Base-by-base conservation (phyloP, 1,140 invertebrate genomes). In the Lerema accius region DNA sequence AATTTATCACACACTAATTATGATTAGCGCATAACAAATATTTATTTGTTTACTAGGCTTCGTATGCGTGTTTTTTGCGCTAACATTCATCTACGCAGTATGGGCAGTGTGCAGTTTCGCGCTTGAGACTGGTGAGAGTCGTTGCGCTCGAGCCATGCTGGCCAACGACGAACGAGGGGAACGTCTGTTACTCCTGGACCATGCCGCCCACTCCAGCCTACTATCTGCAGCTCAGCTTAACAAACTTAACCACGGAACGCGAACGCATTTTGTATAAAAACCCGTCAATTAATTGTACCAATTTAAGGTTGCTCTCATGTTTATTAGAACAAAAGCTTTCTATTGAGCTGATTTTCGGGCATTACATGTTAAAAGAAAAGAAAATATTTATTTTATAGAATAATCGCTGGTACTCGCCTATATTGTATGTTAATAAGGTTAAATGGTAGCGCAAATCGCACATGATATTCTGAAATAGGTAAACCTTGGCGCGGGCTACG, bases 21-120 rank as follows among this genome's bases (percentile, higher is more conserved):
- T n/a, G n/a, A n/a, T n/a, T n/a, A n/a, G n/a, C n/a, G n/a, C n/a
- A n/a, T n/a, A n/a, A n/a, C n/a, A n/a, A n/a, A n/a, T n/a, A n/a
- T n/a, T n/a, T 43, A 37, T 56, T 58, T 39, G 14, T 55, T 23
- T 79, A 81, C 17, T 77, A 89, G 86, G 84, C 74, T 78, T 88
- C 43, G 76, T 80, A 0, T 85, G 86, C 56, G 73, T 76, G 3
- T 65, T 88, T 3, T 85, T 90, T 61, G 71, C 86, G 17, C 45
- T 84, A 4, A 82, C 85, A 10, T 89, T 86, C 61, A 78, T 90
- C 26, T 90, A 90, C 69, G 86, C 84, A 0, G 83, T 90, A 1
- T 81, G 79, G 63, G 76, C 84, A 4, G 87, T 90, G 5, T 80
- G 76, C 53, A 90, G 86, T 62, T 90, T 87, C 66, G 83, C 79